Evolutionary conservation across 2,888 invertebrate species (phyloP), one percentile per base, ranked within the genome.

Genomic region (Trissolcus japonicus): DNA sequence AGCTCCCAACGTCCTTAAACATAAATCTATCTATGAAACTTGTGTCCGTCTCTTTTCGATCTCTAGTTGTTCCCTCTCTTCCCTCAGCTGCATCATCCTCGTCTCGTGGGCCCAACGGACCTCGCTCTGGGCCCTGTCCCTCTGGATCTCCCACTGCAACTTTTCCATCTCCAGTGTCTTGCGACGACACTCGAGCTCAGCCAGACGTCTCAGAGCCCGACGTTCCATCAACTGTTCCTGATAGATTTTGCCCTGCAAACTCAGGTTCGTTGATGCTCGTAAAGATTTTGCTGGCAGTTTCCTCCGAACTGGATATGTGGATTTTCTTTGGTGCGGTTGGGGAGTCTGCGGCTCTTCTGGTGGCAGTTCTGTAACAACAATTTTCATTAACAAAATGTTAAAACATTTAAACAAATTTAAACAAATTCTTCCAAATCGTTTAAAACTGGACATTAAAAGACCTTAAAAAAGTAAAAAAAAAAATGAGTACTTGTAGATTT

Each of bases 31-130:
- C 62, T 74, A 74, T 62, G 56, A 67, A 67, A 67, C 55, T 40
- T 41, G 67, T 50, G 67, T 53, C 72, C 81, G 81, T 79, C 55
- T 80, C 72, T 83, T 81, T 65, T 84, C 82, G 25, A 83, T 82
- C 21, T 81, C 79, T 40, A 84, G 82, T 43, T 79, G 81, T 78
- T 85, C 84, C 14, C 80, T 80, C 51, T 86, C 84, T 66, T 87
- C 86, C 56, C 81, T 81, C n/a, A 85, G 60, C 76, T 87, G 83
- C 85, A 87, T 86, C 82, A 86, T 84, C 3, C 83, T 79, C 57
- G 78, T 82, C 68, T 86, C 86, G 61, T 86, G 84, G 19, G 83
- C 83, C 80, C 85, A 85, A 51, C 82, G 79, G 55, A 84, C 29
- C 65, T 86, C 84, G 68, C 78, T 83, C 46, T 85, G 83, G 4